A percentile compares a stretch with the other conserved stretches of the same genome.
phyloP scores from a whole-genome alignment of 2,888 invertebrate genomes.

The Thysanoteuthis rhombus region DNA sequence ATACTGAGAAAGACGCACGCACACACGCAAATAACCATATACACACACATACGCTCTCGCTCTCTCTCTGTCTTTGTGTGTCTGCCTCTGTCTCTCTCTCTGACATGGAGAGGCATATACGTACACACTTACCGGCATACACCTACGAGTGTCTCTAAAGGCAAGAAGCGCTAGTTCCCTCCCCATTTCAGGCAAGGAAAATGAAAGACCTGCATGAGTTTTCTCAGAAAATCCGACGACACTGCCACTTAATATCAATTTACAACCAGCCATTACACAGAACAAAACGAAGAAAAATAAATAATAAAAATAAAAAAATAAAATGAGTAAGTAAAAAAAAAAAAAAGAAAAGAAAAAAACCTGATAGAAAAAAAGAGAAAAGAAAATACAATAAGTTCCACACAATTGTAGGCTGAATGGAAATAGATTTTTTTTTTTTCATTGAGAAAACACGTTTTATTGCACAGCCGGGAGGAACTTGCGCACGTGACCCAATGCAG shows the following conservation, averaged over 20 bases:
- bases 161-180: neutral
- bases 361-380: neutral
- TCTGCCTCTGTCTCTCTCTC: no score
- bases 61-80: no score
- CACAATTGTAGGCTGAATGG: neutral
- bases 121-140: no score
- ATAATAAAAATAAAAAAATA: neutral
- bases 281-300: neutral
- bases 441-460: neutral
- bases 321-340: neutral
- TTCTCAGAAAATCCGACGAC: neutral
- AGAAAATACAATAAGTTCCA: neutral
- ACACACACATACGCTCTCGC: no score
- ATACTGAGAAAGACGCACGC: no score
- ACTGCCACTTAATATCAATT: no score
- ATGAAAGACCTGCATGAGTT: neutral
- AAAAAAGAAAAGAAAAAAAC: neutral
- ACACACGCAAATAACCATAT: no score
- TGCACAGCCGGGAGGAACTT: neutral
- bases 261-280: neutral
- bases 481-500: neutral
- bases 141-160: neutral
- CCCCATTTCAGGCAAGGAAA: neutral
- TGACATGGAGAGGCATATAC: no score
- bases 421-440: neutral